Conservation (phyloP, 2,888 invertebrate genomes). For the Rhimphoctona megacephalus region DNA sequence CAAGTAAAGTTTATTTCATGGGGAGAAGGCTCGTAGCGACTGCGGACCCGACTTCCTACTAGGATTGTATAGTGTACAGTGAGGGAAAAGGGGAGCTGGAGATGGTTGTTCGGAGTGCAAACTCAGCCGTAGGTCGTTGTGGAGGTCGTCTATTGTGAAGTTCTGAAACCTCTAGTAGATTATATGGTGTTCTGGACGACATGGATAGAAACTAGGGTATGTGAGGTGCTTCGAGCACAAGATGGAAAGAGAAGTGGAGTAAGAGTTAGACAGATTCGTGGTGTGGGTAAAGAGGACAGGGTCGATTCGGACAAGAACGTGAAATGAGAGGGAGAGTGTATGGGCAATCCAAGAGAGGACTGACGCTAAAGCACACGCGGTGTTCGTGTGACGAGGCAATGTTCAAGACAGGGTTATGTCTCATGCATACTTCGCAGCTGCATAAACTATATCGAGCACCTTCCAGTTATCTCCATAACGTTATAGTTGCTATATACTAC, state of each 20-base stretch:
- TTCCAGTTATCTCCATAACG: neutral
- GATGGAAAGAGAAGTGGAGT: neutral
- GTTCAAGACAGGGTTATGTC: slow-evolving; percentile 66
- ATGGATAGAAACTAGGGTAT: slow-evolving; percentile 38
- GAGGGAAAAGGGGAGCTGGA: neutral
- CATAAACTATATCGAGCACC: slow-evolving; percentile 25
- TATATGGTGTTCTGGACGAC: slow-evolving; percentile 55
- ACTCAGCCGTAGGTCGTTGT: slow-evolving; percentile 43
- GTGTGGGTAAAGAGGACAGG: slow-evolving; percentile 30
- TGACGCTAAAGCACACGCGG: slow-evolving; percentile 30
- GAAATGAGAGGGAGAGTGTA: slow-evolving; percentile 25
- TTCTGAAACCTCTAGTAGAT: slow-evolving; percentile 73
- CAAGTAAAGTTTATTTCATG: slow-evolving; percentile 78
- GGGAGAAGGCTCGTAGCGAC: slow-evolving; percentile 24
- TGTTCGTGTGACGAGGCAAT: slow-evolving; percentile 30
- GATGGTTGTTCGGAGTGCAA: slow-evolving; percentile 8
- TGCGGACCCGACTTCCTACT: slow-evolving; percentile 9
- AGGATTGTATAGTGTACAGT: neutral
- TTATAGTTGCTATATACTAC: neutral
- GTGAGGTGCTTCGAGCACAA: slow-evolving; percentile 18
- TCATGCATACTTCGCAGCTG: slow-evolving; percentile 68
- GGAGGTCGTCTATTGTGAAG: slow-evolving; percentile 77
- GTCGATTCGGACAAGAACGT: slow-evolving; percentile 40
- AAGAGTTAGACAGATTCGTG: slow-evolving; percentile 46
- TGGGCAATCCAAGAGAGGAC: slow-evolving; percentile 23